A percentile compares a stretch with the other conserved stretches of the same genome.
Evolutionary conservation across 2,797 vertebrate genomes (phyloP).

Genomic region (Neosilurus hyrtlii): DNA sequence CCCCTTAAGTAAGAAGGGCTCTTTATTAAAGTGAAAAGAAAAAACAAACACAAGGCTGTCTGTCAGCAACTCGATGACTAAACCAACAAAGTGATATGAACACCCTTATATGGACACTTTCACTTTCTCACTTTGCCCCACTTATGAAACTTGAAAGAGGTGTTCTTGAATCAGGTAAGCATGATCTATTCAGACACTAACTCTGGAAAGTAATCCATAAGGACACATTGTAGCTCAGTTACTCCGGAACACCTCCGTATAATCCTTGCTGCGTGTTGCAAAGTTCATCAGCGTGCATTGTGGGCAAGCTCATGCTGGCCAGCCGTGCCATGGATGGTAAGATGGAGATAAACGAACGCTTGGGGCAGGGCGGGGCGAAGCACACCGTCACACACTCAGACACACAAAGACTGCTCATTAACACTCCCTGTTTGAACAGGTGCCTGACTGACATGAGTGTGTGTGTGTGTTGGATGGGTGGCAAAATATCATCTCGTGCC

Average conservation of each 20-base stretch:
- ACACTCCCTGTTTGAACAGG: constrained; percentile 74
- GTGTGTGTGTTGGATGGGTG: constrained; percentile 46
- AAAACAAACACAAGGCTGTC: constrained; percentile 53
- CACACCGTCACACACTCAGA: constrained; percentile 52
- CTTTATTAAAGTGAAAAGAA: constrained; percentile 44
- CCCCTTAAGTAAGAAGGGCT: constrained; percentile 34
- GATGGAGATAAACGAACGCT: constrained; percentile 48
- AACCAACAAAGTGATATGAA: constrained; percentile 39
- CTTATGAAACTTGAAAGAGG: constrained; percentile 31
- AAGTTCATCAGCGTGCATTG: constrained; percentile 47
- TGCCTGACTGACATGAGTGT: constrained; percentile 64
- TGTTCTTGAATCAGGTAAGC: constrained; percentile 45
- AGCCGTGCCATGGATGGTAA: constrained; percentile 48
- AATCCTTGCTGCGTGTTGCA: constrained; percentile 47
- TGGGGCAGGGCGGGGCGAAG: constrained; percentile 50
- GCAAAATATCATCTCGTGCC: constrained; percentile 60
- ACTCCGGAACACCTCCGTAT: constrained; percentile 44
- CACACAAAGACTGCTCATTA: constrained; percentile 64
- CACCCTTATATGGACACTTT: constrained; percentile 19
- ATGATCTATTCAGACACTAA: constrained; percentile 33
- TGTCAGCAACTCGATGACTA: constrained; percentile 44
- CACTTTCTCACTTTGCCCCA: constrained; percentile 39
- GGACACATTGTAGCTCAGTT: constrained; percentile 33
- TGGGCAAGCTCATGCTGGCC: constrained; percentile 56
- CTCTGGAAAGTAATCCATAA: constrained; percentile 11